These are phyloP conservation scores for Aleiodes testaceus DNA, from an alignment of 2,888 invertebrate genomes.

Conservation along the genomic window DNA sequence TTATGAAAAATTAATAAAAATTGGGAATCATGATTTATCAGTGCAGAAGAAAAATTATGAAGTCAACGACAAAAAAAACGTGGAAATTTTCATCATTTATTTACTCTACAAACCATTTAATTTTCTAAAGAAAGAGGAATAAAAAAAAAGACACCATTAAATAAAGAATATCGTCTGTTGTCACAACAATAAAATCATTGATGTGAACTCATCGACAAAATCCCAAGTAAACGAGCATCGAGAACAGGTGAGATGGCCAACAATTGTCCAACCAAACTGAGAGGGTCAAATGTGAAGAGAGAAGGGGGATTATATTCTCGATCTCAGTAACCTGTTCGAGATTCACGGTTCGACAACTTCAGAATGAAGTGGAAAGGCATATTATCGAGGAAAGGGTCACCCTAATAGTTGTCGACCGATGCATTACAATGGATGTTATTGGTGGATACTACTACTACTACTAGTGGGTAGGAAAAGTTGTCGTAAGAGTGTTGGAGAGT, in stretches of 20 bases:
- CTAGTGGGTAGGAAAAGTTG: conserved; percentile 35
- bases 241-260: conserved; percentile 26
- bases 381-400: conserved; percentile 45
- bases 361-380: conserved; percentile 19
- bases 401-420: conserved; percentile 68
- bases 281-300: neutral
- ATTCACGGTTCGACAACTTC: conserved; percentile 21
- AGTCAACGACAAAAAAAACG: too few relatives aligned
- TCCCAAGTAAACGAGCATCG: conserved; percentile 38
- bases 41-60: too few relatives aligned
- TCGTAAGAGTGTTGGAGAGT: neutral
- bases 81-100: too few relatives aligned
- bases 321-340: conserved; percentile 21
- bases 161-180: neutral
- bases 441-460: neutral
- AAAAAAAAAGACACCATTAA: neutral
- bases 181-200: neutral
- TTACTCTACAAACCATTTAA: too few relatives aligned
- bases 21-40: too few relatives aligned
- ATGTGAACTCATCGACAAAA: neutral
- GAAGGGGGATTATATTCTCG: conserved; percentile 9
- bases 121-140: too few relatives aligned
- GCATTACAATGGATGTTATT: conserved; percentile 52
- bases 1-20: too few relatives aligned
- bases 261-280: neutral